These are phyloP conservation scores for Liolophura sinensis DNA, from an alignment of 1,140 invertebrate genomes.

Conservation along the genomic window DNA sequence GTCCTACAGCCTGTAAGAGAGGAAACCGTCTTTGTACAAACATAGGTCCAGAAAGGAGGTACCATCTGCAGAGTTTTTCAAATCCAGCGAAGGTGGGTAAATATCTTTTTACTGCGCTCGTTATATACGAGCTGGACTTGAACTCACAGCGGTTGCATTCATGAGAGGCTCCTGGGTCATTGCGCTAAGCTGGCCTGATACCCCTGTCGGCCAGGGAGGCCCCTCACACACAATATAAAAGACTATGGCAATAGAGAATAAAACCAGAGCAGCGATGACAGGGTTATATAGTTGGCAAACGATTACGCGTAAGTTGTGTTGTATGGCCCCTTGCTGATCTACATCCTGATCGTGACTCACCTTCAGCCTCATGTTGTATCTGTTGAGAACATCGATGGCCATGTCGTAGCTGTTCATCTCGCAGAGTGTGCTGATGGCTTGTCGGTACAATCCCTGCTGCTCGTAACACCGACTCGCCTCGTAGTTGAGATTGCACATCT, in stretches of 20 bases:
- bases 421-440: conserved; percentile 25
- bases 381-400: conserved; percentile 36
- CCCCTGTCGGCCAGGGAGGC: not conserved
- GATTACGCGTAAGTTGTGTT: not conserved
- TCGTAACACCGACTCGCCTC: conserved; percentile 34
- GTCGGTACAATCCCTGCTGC: conserved; percentile 25
- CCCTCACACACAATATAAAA: not conserved
- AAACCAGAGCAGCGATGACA: not conserved
- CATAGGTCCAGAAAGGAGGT: too few species aligned
- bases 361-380: conserved; percentile 23
- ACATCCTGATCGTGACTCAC: conserved; percentile 7
- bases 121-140: too few species aligned
- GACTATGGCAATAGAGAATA: not conserved
- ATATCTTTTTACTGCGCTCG: too few species aligned
- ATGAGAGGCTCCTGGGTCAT: conserved; percentile 6
- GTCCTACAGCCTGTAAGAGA: too few species aligned
- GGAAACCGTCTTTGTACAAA: too few species aligned
- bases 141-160: too few species aligned
- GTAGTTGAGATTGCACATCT: conserved; percentile 18
- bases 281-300: not conserved
- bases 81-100: too few species aligned
- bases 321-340: not conserved
- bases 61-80: too few species aligned
- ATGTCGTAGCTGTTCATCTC: conserved; percentile 33
- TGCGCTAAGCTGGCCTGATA: not conserved